Evolutionary conservation across 2,113 vertebrate species (phyloP), one percentile per base, ranked within the genome.

Genomic region (Carassius carassius): DNA sequence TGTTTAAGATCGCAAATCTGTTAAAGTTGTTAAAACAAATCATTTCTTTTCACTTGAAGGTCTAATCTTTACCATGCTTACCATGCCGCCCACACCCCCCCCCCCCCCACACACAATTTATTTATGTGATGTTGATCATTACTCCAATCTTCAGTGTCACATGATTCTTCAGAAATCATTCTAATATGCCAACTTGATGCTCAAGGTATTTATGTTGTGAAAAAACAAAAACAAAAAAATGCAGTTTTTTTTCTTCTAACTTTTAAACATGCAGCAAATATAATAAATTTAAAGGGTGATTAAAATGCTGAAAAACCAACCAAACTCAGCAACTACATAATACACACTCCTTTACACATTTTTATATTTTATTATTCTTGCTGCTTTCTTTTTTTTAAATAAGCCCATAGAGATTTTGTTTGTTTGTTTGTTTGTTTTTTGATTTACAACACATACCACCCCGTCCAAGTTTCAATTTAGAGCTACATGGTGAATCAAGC

Each of bases 1-100:
- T 76, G 73, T 76, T 76, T 76, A 76, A 76, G 73, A 76, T 14
- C n/a, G 8, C 73, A 54, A 76, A 49, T 54, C 23, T 25, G 49
- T 29, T 54, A 14, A 49, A 75, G 47, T 25, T 29, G 44, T 17
- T 76, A 49, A 76, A 49, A n/a, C 62, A 69, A 51, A 49, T 81
- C 6, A 67, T 67, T 81, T 3, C 23, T 51, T 81, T 49, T 51
- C n/a, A 81, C 16, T 67, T 60, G 5, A 8, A 78, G 54, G 32
- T 60, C 17, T 56, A 10, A 49, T 25, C 41, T 74, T 74, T 54
- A 76, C 13, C 23, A 54, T 21, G 47, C 13, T 44, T 29, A 29
- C 29, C 29, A 29, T 29, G 29, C 29, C 29, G 29, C 29, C 29
- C 29, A 29, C 29, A 29, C 29, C 29, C 29, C 29, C 29, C 29